A percentile compares a stretch with the other conserved stretches of the same genome.
These are phyloP conservation scores for Peromyscus nudipes DNA, from an alignment of 2,797 vertebrate species.

Conservation along the genomic window DNA sequence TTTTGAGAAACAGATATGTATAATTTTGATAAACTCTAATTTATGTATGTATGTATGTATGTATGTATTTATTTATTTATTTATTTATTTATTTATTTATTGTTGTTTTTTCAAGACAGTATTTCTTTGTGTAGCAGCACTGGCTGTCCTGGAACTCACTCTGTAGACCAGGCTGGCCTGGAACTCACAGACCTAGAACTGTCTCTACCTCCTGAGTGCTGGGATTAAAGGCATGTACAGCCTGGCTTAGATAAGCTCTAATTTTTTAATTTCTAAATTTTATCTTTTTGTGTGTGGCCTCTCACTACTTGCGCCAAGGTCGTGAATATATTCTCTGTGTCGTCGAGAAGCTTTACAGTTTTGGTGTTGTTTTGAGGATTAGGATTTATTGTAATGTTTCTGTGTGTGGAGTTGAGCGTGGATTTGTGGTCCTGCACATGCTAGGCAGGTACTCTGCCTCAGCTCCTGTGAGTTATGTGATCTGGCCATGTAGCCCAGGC, in stretches of 20 bases:
- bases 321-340: neutral
- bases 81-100: no score
- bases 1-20: neutral
- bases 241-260: neutral
- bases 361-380: neutral
- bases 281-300: neutral
- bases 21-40: neutral
- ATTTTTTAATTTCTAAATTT: neutral
- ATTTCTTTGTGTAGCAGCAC: neutral
- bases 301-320: neutral
- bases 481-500: neutral
- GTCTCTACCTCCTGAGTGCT: neutral
- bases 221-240: neutral
- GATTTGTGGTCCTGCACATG: no score
- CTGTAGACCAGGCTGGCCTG: neutral
- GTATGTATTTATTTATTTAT: neutral
- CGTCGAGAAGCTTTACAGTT: neutral
- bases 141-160: neutral
- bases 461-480: neutral
- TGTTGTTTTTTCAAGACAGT: neutral
- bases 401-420: neutral
- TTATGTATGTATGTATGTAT: no score
- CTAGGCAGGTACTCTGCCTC: neutral
- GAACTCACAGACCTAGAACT: neutral
- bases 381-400: neutral